Percentiles rank a stretch among this genome's conserved stretches.
Conservation (phyloP, 1,140 invertebrate genomes). For the Bombus confusus region DNA sequence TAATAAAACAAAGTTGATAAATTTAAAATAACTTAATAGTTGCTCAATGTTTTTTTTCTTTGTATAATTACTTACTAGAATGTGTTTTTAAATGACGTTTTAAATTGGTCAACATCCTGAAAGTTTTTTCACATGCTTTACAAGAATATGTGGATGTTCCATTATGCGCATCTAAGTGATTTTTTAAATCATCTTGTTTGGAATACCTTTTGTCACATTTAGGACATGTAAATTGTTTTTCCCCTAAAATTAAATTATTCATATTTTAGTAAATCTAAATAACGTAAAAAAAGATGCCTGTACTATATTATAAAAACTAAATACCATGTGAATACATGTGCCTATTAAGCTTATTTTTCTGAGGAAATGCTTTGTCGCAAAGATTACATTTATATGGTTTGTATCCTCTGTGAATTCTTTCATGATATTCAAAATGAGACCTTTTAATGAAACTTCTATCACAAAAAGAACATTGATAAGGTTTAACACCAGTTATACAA, state of each 20-base stretch:
- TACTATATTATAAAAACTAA: constrained; percentile 52
- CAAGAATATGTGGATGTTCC: constrained; percentile 68
- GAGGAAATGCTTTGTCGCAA: constrained; percentile 84
- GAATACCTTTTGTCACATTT: constrained; percentile 77
- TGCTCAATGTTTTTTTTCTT: not conserved
- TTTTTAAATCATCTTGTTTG: constrained; percentile 77
- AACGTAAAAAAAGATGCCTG: not conserved
- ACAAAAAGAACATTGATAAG: constrained; percentile 76
- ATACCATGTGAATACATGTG: constrained; percentile 86
- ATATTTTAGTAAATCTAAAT: not conserved
- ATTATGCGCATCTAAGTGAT: constrained; percentile 73
- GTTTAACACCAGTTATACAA: constrained; percentile 75
- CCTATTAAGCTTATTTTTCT: constrained; percentile 86
- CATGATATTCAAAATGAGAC: constrained; percentile 80
- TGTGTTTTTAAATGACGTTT: constrained; percentile 77
- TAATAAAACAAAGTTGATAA: constrained; percentile 19
- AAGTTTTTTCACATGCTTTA: constrained; percentile 75
- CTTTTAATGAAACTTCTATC: constrained; percentile 76
- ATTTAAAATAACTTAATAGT: not conserved
- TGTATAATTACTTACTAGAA: constrained; percentile 69
- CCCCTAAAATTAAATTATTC: constrained; percentile 64
- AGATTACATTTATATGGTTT: constrained; percentile 90
- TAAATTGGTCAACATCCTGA: constrained; percentile 74
- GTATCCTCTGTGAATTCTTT: constrained; percentile 90
- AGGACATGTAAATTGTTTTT: constrained; percentile 76